Conservation (phyloP, 1,140 invertebrate genomes). For the Pseudomyrmex flavicornis region DNA sequence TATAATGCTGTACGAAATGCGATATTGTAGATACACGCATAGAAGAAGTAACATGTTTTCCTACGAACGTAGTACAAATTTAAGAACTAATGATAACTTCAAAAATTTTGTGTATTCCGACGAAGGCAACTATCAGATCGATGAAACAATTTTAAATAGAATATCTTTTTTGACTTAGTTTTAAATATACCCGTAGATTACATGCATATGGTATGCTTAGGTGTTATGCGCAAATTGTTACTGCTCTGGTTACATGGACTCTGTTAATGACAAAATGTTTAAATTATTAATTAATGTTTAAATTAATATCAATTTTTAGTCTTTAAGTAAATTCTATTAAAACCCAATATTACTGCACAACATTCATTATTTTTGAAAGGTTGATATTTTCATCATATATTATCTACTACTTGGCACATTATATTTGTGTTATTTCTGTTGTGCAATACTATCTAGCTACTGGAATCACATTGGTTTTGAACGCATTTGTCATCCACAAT, state of each 20-base stretch:
- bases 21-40: too few relatives aligned
- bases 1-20: too few relatives aligned
- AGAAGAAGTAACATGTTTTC: too few relatives aligned
- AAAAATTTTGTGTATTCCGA: too few relatives aligned
- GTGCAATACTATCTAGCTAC: neutral
- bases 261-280: neutral
- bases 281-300: too few relatives aligned
- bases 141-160: conserved; percentile 49
- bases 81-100: too few relatives aligned
- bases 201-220: neutral
- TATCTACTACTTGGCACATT: neutral
- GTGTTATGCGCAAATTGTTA: conserved; percentile 35
- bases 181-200: conserved; percentile 1
- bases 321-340: neutral
- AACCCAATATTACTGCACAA: neutral
- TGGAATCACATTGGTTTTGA: neutral
- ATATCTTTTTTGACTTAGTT: conserved; percentile 62
- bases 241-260: neutral
- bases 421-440: neutral
- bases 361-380: neutral
- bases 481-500: too few relatives aligned
- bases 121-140: conserved; percentile 7
- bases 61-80: too few relatives aligned
- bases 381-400: neutral
- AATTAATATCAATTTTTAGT: neutral